phyloP scores from a whole-genome alignment of 2,113 vertebrate species.

The Ancistrus triradiatus region DNA sequence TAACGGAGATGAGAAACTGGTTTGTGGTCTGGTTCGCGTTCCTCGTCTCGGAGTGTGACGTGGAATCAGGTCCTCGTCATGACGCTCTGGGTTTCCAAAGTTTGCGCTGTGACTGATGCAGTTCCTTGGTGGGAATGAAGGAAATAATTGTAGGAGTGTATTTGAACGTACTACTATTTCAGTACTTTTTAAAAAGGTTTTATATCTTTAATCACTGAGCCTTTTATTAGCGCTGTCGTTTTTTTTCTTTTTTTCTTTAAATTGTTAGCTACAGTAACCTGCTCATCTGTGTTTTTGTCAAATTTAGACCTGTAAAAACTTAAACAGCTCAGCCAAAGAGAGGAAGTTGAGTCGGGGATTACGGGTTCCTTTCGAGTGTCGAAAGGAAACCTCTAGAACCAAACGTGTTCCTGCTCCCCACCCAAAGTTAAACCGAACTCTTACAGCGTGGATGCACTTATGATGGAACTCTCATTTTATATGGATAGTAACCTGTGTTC shows the following conservation, averaged over 20 bases:
- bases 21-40: not conserved
- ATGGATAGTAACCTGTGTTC: too few species aligned
- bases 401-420: not conserved
- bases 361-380: too few species aligned
- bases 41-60: too few species aligned
- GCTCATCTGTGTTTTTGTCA: not conserved
- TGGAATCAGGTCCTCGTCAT: too few species aligned
- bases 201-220: conserved; percentile 45
- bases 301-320: conserved; percentile 55
- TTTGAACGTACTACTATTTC: too few species aligned
- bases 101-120: conserved; percentile 28
- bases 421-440: conserved; percentile 42
- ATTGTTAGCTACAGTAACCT: not conserved
- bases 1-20: not conserved
- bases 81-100: too few species aligned
- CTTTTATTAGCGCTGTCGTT: conserved; percentile 16
- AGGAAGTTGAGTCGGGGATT: too few species aligned
- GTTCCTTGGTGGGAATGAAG: conserved; percentile 42
- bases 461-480: not conserved
- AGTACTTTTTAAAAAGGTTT: conserved; percentile 1
- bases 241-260: not conserved
- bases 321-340: conserved; percentile 64
- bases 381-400: too few species aligned
- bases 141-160: conserved; percentile 10
- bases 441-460: conserved; percentile 47